A percentile compares a stretch with the other conserved stretches of the same genome.
Conservation (phyloP, 1,140 invertebrate species). For the Drosophila ambigua region DNA sequence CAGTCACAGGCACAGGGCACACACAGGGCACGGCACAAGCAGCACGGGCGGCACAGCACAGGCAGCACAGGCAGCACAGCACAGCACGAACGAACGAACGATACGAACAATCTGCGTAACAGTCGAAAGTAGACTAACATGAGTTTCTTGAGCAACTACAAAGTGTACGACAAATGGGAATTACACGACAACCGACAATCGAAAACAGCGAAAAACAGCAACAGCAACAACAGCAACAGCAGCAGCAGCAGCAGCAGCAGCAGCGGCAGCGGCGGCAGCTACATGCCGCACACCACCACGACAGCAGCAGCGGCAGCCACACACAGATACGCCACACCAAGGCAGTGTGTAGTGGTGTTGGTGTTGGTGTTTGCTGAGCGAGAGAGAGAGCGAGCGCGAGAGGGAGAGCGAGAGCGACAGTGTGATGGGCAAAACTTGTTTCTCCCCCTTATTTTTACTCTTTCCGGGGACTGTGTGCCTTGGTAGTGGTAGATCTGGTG, state of each 20-base stretch:
- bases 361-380: constrained; percentile 27
- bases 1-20: constrained; percentile 18
- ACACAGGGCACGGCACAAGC: constrained; percentile 18
- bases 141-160: constrained; percentile 84
- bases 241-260: constrained; percentile 54
- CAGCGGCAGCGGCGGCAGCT: constrained; percentile 41
- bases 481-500: constrained; percentile 6
- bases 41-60: constrained; percentile 26
- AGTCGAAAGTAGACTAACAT: constrained; percentile 84
- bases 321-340: constrained; percentile 32
- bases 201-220: constrained; percentile 75
- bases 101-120: constrained; percentile 84
- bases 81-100: constrained; percentile 43
- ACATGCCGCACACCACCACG: constrained; percentile 32
- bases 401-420: constrained; percentile 21
- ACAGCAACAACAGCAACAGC: constrained; percentile 50
- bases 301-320: constrained; percentile 61
- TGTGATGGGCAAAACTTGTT: constrained; percentile 62
- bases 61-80: constrained; percentile 26
- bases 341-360: constrained; percentile 5
- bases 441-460: constrained; percentile 50
- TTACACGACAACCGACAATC: constrained; percentile 83
- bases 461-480: background rate
- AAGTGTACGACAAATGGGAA: constrained; percentile 84
- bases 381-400: constrained; percentile 16